Conservation (phyloP, 2,797 vertebrate species). For the Cuculus canorus region DNA sequence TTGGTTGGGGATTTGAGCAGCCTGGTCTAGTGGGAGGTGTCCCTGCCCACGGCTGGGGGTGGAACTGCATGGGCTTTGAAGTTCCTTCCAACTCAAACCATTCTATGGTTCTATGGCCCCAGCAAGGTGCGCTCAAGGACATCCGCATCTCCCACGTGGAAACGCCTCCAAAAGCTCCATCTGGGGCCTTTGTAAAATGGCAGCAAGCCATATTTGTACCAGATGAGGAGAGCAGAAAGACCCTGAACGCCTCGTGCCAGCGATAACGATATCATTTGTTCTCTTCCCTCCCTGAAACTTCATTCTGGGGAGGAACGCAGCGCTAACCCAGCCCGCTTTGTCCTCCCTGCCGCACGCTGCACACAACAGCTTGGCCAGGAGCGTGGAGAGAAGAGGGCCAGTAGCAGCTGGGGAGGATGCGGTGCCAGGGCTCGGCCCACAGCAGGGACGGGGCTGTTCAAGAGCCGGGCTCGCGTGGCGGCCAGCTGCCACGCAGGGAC, state of each 20-base stretch:
- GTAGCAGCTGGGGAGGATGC: neutral
- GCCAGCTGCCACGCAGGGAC: no score
- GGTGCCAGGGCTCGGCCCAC: neutral
- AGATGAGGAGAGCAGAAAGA: fast-evolving
- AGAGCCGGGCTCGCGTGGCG: no score
- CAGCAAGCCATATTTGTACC: neutral
- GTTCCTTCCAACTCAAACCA: no score
- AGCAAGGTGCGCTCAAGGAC: neutral
- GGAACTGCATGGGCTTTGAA: no score
- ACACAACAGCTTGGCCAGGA: neutral
- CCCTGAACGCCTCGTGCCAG: fast-evolving
- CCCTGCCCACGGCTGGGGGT: no score
- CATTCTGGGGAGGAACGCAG: fast-evolving
- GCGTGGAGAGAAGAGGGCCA: no score
- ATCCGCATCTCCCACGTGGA: fast-evolving
- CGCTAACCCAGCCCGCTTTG: fast-evolving
- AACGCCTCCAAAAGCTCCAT: neutral
- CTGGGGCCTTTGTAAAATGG: neutral
- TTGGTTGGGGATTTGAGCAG: no score
- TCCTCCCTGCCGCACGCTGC: fast-evolving
- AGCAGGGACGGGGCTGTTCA: neutral
- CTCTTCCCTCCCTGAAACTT: neutral
- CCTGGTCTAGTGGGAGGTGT: no score
- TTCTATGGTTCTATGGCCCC: no score
- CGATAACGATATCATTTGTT: fast-evolving